Evolutionary conservation across 2,888 invertebrate species (phyloP), one percentile per base, ranked within the genome.

Genomic region (Agrochola circellaris): DNA sequence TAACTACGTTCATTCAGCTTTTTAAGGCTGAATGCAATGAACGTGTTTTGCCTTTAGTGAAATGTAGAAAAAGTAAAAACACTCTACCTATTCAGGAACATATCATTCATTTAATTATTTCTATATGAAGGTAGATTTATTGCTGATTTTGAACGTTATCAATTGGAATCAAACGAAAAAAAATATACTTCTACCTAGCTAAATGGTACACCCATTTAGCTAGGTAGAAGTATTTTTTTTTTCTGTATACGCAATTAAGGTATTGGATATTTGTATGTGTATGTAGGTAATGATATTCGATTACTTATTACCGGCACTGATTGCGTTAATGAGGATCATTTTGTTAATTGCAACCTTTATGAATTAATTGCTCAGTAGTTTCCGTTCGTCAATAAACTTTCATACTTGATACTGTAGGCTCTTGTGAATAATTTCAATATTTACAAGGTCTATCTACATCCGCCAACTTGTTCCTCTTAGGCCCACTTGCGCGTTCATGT

Each of bases 381-480:
- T 87, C 86, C 88, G 81, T 77, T 85, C 70, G 38, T 62, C 66
- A 30, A 77, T 87, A 77, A 75, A 86, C 81, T 77, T 85, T 75
- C 60, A 38, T 73, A 54, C 26, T 51, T 51, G 51, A 20, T 51
- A 51, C 15, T 82, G 64, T 30, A 62, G 8, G 45, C 45, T 62
- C 60, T 15, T 48, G 70, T 45, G 26, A 68, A 58, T 71, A 73
- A 79, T 76, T 77, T 68, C 15, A 75, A 51, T 85, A 77, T 67
- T 51, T 75, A 70, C 83, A 87, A 87, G 86, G 86, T 60, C 60
- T 66, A 56, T 54, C 56, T 65, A 82, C 54, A 66, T 80, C 77
- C 77, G 70, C 73, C 15, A 73, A 73, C n/a, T 64, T 73, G 51
- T 83, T 75, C 76, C 70, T 70, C 34, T 38, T 38, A 34, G 34